phyloP scores from a whole-genome alignment of 1,140 invertebrate genomes.

The Eurosta solidaginis region DNA sequence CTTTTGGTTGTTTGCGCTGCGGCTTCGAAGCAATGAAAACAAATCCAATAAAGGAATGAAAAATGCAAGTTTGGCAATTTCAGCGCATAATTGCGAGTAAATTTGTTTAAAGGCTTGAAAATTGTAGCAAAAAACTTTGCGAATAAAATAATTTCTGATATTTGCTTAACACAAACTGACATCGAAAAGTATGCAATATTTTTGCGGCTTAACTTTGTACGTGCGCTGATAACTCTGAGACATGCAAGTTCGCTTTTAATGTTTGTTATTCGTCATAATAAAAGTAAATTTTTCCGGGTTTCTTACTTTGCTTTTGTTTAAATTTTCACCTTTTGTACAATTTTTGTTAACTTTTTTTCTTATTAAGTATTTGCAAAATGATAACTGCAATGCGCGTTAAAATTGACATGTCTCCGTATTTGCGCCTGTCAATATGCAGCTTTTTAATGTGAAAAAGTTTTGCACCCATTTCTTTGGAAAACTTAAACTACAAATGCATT shows the following conservation, averaged over 20 bases:
- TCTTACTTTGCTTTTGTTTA: not conserved
- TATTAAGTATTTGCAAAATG: not conserved
- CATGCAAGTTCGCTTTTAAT: conserved; percentile 17
- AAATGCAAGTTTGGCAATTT: not conserved
- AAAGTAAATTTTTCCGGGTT: not conserved
- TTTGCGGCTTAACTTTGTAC: not conserved
- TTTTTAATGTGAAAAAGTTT: not conserved
- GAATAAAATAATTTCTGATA: not conserved
- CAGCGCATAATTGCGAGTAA: not conserved
- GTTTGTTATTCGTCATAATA: not conserved
- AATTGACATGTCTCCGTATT: not conserved
- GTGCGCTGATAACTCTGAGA: not conserved
- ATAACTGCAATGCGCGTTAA: not conserved
- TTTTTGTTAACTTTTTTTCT: not conserved
- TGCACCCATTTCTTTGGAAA: not conserved
- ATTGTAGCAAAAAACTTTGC: not conserved
- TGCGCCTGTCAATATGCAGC: not conserved
- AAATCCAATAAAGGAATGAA: not conserved
- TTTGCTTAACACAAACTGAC: not conserved
- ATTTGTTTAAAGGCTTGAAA: conserved; percentile 14
- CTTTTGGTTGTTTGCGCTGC: not conserved
- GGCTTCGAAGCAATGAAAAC: not conserved
- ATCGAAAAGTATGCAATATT: not conserved
- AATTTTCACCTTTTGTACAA: not conserved
- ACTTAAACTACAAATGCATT: not conserved